These are phyloP conservation scores for Lethocerus indicus DNA, from an alignment of 1,140 invertebrate species.

Conservation along the genomic window DNA sequence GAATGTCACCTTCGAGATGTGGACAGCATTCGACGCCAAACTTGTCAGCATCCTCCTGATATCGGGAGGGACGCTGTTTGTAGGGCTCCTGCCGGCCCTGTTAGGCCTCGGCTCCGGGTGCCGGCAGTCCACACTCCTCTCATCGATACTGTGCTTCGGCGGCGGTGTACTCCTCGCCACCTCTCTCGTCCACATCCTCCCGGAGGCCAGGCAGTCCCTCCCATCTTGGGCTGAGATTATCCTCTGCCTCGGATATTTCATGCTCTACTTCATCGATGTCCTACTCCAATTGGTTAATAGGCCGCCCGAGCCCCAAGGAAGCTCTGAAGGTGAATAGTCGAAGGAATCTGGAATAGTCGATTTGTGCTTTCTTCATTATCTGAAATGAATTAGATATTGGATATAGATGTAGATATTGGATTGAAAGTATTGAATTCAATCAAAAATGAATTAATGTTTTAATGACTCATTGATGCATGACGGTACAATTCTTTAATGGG, in stretches of 20 bases:
- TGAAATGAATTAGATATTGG: too few species aligned
- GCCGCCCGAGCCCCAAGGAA: neutral
- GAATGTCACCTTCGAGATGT: neutral
- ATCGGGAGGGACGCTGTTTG: conserved; percentile 1
- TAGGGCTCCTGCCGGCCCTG: conserved; percentile 5
- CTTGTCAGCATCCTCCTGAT: conserved; percentile 3
- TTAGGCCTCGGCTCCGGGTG: conserved; percentile 7
- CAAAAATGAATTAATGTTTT: too few species aligned
- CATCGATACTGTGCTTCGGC: conserved; percentile 57
- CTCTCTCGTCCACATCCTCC: conserved; percentile 75
- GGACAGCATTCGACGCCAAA: conserved; percentile 1
- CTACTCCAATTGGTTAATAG: conserved; percentile 23
- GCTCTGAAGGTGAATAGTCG: neutral
- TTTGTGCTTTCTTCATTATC: too few species aligned
- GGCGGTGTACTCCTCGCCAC: conserved; percentile 83
- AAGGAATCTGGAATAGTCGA: too few species aligned
- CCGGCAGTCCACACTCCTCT: conserved; percentile 7
- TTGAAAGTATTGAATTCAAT: too few species aligned
- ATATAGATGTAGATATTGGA: too few species aligned
- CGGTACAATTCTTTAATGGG: too few species aligned
- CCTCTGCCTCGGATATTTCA: conserved; percentile 34
- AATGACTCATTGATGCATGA: too few species aligned
- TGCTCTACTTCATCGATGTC: conserved; percentile 36
- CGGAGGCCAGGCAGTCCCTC: conserved; percentile 38
- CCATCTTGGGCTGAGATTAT: conserved; percentile 26